Conservation (phyloP, 2,797 vertebrate species). For the Hypotaenidia okinawae region DNA sequence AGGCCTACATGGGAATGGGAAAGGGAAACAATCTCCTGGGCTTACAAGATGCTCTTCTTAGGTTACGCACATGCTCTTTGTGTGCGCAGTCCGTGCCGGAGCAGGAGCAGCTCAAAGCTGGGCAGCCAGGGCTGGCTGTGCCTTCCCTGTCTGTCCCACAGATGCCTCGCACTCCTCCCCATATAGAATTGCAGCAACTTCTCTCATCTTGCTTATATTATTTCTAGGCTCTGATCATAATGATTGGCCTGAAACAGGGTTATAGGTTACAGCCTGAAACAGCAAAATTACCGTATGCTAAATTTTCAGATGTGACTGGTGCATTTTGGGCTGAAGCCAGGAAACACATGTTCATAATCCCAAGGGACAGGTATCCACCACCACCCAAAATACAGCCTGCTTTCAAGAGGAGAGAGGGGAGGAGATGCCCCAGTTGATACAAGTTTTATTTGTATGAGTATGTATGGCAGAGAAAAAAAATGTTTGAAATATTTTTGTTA, state of each 20-base stretch:
- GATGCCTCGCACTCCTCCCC: accelerated
- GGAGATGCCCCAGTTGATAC: not conserved
- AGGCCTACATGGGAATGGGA: not conserved
- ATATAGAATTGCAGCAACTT: not conserved
- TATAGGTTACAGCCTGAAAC: not conserved
- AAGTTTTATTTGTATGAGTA: not conserved
- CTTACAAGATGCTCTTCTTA: accelerated
- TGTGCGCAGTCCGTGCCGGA: accelerated
- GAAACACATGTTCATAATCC: not conserved
- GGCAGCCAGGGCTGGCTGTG: not conserved
- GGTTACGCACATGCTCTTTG: accelerated
- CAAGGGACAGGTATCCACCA: not conserved
- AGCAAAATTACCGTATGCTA: not conserved
- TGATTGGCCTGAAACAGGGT: not conserved
- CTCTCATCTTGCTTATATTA: not conserved
- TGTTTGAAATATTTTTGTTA: not conserved
- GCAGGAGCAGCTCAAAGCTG: not conserved
- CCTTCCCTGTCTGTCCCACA: not conserved
- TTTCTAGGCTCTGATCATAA: not conserved
- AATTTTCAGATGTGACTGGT: not conserved
- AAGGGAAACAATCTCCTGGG: not conserved
- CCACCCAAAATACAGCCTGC: not conserved
- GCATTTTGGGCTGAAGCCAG: not conserved
- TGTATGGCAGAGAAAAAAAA: not conserved
- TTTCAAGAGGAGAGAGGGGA: not conserved